Base-by-base conservation (phyloP, 2,113 vertebrate genomes). In the Aythya baeri region DNA sequence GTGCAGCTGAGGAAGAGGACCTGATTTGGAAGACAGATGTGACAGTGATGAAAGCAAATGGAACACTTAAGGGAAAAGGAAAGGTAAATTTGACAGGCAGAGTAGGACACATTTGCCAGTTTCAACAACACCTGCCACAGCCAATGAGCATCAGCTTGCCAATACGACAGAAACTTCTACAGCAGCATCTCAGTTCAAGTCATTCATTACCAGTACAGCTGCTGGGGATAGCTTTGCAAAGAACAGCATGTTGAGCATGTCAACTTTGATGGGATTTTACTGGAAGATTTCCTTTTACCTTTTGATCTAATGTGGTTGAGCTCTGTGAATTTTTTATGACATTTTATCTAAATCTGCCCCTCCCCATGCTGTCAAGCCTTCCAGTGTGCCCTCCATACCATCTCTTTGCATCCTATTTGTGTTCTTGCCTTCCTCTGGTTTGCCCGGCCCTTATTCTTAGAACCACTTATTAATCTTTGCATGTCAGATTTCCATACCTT, bases 71-170 rank as follows among this genome's bases (percentile, higher is more conserved):
- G 54, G 70, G 68, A 72, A 77, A 92, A 84, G 38, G 55, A n/a
- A 87, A 75, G 27, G 63, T 80, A 46, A 62, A 57, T 83, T 50
- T 92, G 82, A 92, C 78, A 96, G 85, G 57, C n/a, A 57, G 65
- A 34, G 11, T 81, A 65, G 63, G 91, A 88, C 0, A 11, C 15
- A 75, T 83, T 91, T 83, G 52, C 95, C 55, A 73, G 65, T 94
- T 96, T 95, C 83, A 55, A 27, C 85, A 84, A 34, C 9, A n/a
- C 34, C 88, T 96, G 96, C 76, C 95, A 92, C 29, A 79, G 73
- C 31, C 0, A 2, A 88, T 96, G 89, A 96, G 26, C 46, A 58
- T 90, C 87, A 84, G 29, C 43, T 71, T 70, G n/a, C 70, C 93
- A 88, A 62, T 23, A 49, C 0, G 2, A 67, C 31, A 71, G 79